These are phyloP conservation scores for Spodoptera exigua DNA, from an alignment of 2,888 invertebrate genomes.

Conservation along the genomic window DNA sequence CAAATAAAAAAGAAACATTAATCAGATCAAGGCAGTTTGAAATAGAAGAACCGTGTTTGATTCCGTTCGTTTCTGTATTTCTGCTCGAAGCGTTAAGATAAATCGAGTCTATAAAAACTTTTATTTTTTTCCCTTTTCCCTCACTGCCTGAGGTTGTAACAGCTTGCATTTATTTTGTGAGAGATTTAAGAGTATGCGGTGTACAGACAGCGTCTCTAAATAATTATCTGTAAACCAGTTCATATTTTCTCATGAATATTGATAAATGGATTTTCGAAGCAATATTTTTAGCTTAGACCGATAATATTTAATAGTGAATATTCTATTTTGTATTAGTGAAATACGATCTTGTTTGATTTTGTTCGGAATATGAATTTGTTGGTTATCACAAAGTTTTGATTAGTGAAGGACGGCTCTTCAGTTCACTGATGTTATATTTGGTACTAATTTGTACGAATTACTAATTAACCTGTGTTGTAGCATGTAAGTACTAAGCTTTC, in stretches of 20 bases:
- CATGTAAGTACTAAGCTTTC: too few relatives aligned
- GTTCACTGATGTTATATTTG: too few relatives aligned
- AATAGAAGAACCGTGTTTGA: constrained; percentile 63
- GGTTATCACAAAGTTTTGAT: background rate
- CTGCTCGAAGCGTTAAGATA: constrained; percentile 69
- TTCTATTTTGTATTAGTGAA: background rate
- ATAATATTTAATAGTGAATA: constrained; percentile 11
- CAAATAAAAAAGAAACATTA: constrained; percentile 41
- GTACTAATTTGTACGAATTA: too few relatives aligned
- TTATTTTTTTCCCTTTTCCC: constrained; percentile 64
- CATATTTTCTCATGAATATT: constrained; percentile 33
- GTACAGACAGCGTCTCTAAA: constrained; percentile 32
- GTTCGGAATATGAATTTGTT: background rate
- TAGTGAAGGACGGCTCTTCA: too few relatives aligned
- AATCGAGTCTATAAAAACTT: constrained; percentile 73
- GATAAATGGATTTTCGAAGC: constrained; percentile 25
- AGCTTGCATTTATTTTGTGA: constrained; percentile 77
- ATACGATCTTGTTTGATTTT: background rate
- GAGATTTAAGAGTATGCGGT: constrained; percentile 66
- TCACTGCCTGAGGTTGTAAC: constrained; percentile 64
- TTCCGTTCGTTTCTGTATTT: constrained; percentile 58
- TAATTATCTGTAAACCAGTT: constrained; percentile 42
- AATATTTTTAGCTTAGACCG: constrained; percentile 25
- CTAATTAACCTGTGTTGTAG: too few relatives aligned
- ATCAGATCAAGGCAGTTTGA: constrained; percentile 43